Percentiles rank a stretch among this genome's conserved stretches.
phyloP scores from a whole-genome alignment of 92 coral and sea anemone species.

The Heliopora coerulea region DNA sequence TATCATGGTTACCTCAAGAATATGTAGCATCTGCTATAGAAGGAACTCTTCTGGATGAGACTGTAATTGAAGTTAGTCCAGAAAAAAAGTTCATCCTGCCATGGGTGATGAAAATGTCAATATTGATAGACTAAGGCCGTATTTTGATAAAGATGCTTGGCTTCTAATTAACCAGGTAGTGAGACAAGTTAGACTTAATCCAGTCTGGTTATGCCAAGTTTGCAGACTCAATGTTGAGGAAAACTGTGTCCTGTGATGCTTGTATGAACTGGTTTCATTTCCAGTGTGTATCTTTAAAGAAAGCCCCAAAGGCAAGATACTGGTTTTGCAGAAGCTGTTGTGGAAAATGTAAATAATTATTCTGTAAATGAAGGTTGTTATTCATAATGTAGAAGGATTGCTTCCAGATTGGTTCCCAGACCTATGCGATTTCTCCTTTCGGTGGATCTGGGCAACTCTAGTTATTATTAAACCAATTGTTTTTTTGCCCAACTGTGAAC shows the following conservation, averaged over 20 bases:
- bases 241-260: not conserved
- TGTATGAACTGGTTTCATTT: slow-evolving; percentile 16
- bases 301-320: slow-evolving; percentile 19
- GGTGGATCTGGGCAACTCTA: too few relatives aligned
- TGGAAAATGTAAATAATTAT: not conserved
- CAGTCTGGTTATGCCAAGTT: not conserved
- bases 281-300: not conserved
- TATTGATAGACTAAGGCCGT: not conserved
- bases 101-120: not conserved
- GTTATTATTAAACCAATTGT: too few relatives aligned
- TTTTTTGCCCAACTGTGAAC: too few relatives aligned
- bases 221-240: not conserved
- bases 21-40: not conserved
- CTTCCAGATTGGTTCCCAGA: too few relatives aligned
- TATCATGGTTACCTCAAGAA: slow-evolving; percentile 5
- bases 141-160: slow-evolving; percentile 15
- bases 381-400: too few relatives aligned
- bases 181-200: not conserved
- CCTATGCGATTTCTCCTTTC: too few relatives aligned
- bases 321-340: slow-evolving; percentile 11
- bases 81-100: slow-evolving; percentile 12
- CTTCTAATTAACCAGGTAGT: not conserved
- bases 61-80: not conserved
- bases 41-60: slow-evolving; percentile 6
- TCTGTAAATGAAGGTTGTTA: too few relatives aligned